phyloP scores from a whole-genome alignment of 2,888 invertebrate genomes.

The Eudemis profundana region DNA sequence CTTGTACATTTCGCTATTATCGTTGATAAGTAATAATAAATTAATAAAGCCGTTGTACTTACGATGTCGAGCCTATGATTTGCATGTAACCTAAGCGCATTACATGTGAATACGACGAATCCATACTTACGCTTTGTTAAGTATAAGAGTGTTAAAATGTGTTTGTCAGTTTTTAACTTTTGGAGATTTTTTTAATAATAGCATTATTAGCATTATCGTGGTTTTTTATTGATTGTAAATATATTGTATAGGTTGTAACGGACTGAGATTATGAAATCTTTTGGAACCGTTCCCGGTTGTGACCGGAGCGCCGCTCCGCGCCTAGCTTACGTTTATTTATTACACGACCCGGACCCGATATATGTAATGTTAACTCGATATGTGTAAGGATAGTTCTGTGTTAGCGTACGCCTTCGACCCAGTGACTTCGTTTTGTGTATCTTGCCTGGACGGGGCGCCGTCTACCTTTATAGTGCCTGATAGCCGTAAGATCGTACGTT shows the following conservation, averaged over 20 bases:
- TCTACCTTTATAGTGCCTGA: slow-evolving; percentile 39
- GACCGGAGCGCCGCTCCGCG: slow-evolving; percentile 49
- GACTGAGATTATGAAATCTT: slow-evolving; percentile 72
- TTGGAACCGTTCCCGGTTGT: slow-evolving; percentile 63
- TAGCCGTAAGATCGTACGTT: slow-evolving; percentile 34
- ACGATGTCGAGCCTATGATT: slow-evolving; percentile 77
- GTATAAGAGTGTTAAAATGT: slow-evolving; percentile 81
- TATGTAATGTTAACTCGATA: slow-evolving; percentile 18
- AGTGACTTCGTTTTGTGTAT: slow-evolving; percentile 13
- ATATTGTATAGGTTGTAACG: slow-evolving; percentile 59
- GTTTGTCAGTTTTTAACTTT: slow-evolving; percentile 82
- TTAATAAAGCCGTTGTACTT: slow-evolving; percentile 62
- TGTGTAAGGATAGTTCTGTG: slow-evolving; percentile 20
- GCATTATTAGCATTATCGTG: slow-evolving; percentile 65
- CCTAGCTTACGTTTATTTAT: slow-evolving; percentile 34
- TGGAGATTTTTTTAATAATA: slow-evolving; percentile 65
- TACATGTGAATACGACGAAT: slow-evolving; percentile 82
- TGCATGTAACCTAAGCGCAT: slow-evolving; percentile 75
- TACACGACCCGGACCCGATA: slow-evolving; percentile 7
- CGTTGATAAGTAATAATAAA: slow-evolving; percentile 28
- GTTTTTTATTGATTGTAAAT: slow-evolving; percentile 64
- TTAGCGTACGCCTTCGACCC: slow-evolving; percentile 13
- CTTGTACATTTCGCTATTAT: slow-evolving; percentile 39
- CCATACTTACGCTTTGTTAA: slow-evolving; percentile 82
- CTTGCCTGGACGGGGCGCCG: slow-evolving; percentile 31